Conservation (phyloP, 1,140 invertebrate genomes). For the Platyscapa corneri region DNA sequence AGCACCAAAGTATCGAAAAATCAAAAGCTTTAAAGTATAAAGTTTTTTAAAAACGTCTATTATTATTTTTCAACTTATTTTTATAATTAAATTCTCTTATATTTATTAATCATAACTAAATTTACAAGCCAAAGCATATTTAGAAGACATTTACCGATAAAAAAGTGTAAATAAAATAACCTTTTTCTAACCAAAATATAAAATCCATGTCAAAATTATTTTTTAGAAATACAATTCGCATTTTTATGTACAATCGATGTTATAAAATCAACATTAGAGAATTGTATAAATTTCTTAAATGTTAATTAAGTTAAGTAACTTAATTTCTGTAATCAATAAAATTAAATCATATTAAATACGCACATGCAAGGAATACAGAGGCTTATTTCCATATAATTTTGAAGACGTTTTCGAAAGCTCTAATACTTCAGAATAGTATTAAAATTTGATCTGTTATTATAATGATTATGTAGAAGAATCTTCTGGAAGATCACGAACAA, state of each 20-base stretch:
- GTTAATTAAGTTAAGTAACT: no score
- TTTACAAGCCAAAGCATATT: not conserved
- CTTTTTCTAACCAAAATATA: not conserved
- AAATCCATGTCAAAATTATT: not conserved
- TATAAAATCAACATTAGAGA: not conserved
- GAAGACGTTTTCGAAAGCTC: slow-evolving; percentile 18
- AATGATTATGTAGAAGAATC: not conserved
- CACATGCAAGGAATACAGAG: not conserved
- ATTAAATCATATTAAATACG: not conserved
- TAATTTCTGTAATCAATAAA: not conserved
- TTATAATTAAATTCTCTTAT: not conserved
- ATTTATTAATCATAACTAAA: not conserved
- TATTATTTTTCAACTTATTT: not conserved
- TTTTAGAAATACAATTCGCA: not conserved
- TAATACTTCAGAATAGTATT: not conserved
- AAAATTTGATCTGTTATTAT: not conserved
- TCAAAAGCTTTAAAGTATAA: slow-evolving; percentile 2
- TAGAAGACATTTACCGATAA: slow-evolving; percentile 13
- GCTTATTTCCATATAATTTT: not conserved
- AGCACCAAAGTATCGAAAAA: slow-evolving; percentile 19
- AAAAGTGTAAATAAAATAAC: not conserved
- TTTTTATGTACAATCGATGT: not conserved
- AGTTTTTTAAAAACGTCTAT: not conserved
- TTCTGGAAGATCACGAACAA: not conserved
- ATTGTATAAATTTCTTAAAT: not conserved